Evolutionary conservation across 2,113 vertebrate genomes (phyloP).

Genomic region (crab-eating macaque (Macaca fascicularis)): T2T-MFA8v1.1 NC_088378.1:126754001-126754500

Average conservation of each 20-base stretch:
- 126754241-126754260: background rate
- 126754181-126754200: background rate
- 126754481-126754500: background rate
- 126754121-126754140: background rate
- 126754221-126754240: rapidly evolving
- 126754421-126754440: background rate
- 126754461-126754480: background rate
- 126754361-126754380: background rate
- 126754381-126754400: background rate
- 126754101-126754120: background rate
- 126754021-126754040: background rate
- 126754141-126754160: background rate
- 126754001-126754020: background rate
- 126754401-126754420: background rate
- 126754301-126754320: background rate
- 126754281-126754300: background rate
- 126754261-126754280: background rate
- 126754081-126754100: background rate
- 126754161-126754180: background rate
- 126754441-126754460: background rate
- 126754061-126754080: background rate
- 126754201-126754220: background rate
- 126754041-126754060: background rate
- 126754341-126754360: background rate
- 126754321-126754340: background rate